Evolutionary conservation across 2,113 vertebrate genomes (phyloP).

Genomic region (Eolophus roseicapilla): DNA sequence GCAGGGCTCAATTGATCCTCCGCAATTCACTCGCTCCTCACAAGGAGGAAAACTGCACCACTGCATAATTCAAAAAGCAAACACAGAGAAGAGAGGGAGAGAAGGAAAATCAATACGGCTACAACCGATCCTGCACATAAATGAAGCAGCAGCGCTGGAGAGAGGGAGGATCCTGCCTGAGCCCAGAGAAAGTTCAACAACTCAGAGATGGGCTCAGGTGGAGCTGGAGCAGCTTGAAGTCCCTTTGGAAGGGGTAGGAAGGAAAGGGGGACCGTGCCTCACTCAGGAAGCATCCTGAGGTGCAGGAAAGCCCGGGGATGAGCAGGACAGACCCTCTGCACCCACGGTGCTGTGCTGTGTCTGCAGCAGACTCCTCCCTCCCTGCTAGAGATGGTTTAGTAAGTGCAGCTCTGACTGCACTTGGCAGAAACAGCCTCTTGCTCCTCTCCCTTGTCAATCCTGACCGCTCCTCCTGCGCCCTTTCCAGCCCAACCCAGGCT

Average conservation of each 20-base stretch:
- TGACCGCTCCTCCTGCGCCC: not conserved
- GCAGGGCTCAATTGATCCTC: slow-evolving; percentile 72
- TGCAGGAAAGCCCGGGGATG: accelerated
- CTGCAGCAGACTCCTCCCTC: not conserved
- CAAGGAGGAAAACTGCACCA: slow-evolving; percentile 53
- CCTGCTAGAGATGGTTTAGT: no score
- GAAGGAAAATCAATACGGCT: slow-evolving; percentile 67
- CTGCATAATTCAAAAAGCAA: slow-evolving; percentile 76
- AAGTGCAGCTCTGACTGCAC: not conserved
- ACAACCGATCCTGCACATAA: slow-evolving; percentile 69
- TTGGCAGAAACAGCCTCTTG: not conserved
- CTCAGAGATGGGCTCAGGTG: not conserved
- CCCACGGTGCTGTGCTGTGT: accelerated
- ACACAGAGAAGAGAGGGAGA: slow-evolving; percentile 46
- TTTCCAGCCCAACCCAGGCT: not conserved
- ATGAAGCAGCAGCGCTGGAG: slow-evolving; percentile 4
- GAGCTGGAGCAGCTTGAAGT: not conserved
- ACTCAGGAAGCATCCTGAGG: not conserved
- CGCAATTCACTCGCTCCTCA: slow-evolving; percentile 32
- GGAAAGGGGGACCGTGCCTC: not conserved
- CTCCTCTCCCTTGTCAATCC: not conserved
- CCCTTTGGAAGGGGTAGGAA: not conserved
- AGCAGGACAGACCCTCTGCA: not conserved
- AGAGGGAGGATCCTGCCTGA: slow-evolving; percentile 18
- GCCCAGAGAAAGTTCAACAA: not conserved